Conservation (phyloP, 2,888 invertebrate genomes). For the Suillia variegata region DNA sequence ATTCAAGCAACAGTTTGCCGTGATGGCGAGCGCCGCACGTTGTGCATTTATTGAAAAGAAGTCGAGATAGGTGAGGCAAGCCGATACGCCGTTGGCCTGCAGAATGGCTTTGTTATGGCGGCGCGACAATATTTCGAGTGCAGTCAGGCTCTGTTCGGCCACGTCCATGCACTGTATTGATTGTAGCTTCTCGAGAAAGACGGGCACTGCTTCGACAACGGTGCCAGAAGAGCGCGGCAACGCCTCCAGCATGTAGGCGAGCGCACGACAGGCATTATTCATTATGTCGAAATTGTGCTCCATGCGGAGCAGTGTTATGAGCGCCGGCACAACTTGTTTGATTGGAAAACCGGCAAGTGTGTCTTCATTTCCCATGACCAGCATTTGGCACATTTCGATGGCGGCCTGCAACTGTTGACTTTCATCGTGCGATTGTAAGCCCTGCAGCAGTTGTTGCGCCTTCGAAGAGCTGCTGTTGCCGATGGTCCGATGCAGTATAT, state of each 20-base stretch:
- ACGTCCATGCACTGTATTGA: conserved; percentile 99
- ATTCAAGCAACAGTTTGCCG: conserved; percentile 97
- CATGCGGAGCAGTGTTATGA: conserved; percentile 89
- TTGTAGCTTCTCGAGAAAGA: conserved; percentile 95
- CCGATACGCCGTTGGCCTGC: conserved; percentile 92
- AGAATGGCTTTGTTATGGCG: conserved; percentile 96
- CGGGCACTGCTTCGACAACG: conserved; percentile 96
- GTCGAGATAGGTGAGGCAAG: conserved; percentile 95
- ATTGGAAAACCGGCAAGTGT: conserved; percentile 98
- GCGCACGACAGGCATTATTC: conserved; percentile 97
- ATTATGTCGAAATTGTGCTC: conserved; percentile 99
- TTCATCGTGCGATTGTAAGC: conserved; percentile 92
- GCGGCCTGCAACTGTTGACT: conserved; percentile 95
- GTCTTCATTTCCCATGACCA: conserved; percentile 99
- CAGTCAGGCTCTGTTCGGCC: conserved; percentile 97
- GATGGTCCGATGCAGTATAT: conserved; percentile 91
- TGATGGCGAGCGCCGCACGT: conserved; percentile 92
- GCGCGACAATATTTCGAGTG: conserved; percentile 94
- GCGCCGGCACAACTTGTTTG: conserved; percentile 94
- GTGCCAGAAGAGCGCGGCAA: conserved; percentile 94
- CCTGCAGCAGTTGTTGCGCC: conserved; percentile 90
- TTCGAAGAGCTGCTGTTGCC: conserved; percentile 85
- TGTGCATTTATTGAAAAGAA: conserved; percentile 99
- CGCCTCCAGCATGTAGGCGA: conserved; percentile 99
- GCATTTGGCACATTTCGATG: conserved; percentile 97